phyloP scores from a whole-genome alignment of 2,888 invertebrate species.

The Chironomus tentans region DNA sequence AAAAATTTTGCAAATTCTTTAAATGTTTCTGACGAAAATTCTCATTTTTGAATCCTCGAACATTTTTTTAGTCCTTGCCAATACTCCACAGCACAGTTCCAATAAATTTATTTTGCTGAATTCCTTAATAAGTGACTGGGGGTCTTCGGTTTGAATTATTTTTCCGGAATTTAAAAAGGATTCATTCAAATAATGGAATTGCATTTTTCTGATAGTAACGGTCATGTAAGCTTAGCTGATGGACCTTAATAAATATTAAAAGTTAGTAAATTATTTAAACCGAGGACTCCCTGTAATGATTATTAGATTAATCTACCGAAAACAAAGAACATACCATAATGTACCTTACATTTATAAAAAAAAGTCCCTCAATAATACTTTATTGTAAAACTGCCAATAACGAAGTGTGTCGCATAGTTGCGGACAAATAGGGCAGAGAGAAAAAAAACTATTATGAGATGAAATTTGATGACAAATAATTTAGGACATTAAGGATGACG shows the following conservation, averaged over 20 bases:
- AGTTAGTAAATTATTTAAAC: no score
- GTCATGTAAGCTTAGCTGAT: no score
- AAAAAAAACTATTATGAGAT: background rate
- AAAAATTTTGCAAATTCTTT: background rate
- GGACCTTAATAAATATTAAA: no score
- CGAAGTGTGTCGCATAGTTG: no score
- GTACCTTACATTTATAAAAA: background rate
- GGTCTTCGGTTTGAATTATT: no score
- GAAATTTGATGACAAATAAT: background rate
- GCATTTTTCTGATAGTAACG: no score
- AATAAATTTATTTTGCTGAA: no score
- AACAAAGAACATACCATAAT: background rate
- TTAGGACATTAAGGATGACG: background rate
- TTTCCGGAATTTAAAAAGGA: no score
- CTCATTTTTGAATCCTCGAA: background rate
- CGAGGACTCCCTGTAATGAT: no score
- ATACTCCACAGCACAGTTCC: background rate
- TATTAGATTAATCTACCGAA: background rate
- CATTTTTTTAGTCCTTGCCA: background rate
- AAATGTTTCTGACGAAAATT: background rate
- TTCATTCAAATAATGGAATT: no score
- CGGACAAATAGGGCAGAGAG: background rate
- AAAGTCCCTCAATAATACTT: background rate
- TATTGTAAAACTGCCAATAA: background rate
- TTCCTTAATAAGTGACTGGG: no score